These are phyloP conservation scores for Psophia crepitans DNA, from an alignment of 2,113 vertebrate genomes.

Conservation along the genomic window DNA sequence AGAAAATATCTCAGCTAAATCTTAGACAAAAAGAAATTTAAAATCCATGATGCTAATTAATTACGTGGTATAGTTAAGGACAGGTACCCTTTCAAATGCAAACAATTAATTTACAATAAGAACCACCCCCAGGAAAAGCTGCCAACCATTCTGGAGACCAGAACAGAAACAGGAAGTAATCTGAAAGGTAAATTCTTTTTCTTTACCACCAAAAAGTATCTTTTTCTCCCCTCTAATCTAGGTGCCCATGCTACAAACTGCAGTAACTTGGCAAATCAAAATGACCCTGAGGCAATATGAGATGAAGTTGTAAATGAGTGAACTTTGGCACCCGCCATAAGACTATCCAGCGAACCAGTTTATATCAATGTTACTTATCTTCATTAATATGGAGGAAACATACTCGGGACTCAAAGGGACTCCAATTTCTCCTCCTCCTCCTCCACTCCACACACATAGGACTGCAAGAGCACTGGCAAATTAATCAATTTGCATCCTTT, in stretches of 20 bases:
- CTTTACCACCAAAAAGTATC: neutral
- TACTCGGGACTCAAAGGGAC: neutral
- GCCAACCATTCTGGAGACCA: neutral
- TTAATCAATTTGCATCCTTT: neutral
- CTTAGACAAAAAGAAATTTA: neutral
- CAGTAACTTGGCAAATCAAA: neutral
- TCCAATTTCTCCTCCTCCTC: neutral
- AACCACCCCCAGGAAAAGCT: neutral
- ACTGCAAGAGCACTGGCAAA: neutral
- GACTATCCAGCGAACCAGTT: neutral
- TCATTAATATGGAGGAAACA: neutral
- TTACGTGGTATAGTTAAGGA: neutral
- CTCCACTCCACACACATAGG: neutral
- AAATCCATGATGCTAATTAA: conserved; percentile 23
- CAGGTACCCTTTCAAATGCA: neutral
- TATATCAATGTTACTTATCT: neutral
- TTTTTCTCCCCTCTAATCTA: neutral
- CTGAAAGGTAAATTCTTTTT: neutral
- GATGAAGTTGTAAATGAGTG: neutral
- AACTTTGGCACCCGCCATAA: neutral
- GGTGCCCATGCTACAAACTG: neutral
- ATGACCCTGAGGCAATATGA: neutral
- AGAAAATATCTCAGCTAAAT: neutral
- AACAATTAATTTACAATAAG: neutral
- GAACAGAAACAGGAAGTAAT: neutral